These are phyloP conservation scores for Epizoanthus illoricatus DNA, from an alignment of 92 coral and sea anemone genomes.

Conservation along the genomic window DNA sequence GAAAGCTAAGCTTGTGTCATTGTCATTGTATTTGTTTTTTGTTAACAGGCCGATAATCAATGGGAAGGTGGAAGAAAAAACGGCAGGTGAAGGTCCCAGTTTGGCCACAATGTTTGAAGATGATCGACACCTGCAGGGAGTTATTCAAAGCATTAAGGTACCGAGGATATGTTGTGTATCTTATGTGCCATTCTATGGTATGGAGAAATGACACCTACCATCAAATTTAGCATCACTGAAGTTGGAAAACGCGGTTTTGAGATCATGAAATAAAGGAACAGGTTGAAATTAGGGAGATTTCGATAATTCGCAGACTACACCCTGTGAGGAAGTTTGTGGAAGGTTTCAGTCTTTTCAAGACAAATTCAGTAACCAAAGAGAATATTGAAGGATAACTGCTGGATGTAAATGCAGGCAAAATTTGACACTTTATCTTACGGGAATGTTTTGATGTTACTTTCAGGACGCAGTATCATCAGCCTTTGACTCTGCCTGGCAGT, in stretches of 20 bases:
- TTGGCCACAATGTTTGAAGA: slow-evolving; percentile 98
- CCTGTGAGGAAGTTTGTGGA: too few species aligned
- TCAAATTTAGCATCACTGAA: neutral
- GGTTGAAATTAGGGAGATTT: too few species aligned
- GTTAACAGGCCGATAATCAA: slow-evolving; percentile 86
- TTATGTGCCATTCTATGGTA: neutral
- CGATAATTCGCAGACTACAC: too few species aligned
- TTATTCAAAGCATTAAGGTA: slow-evolving; percentile 90
- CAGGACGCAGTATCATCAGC: slow-evolving; percentile 97
- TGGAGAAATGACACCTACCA: neutral
- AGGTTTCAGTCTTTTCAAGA: too few species aligned
- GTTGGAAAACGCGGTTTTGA: too few species aligned
- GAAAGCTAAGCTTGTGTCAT: neutral
- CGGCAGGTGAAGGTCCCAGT: slow-evolving; percentile 99
- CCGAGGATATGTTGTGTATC: neutral
- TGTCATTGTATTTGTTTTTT: neutral
- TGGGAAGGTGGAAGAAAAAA: slow-evolving; percentile 96
- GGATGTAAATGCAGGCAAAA: neutral
- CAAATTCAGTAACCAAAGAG: too few species aligned
- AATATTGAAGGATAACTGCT: too few species aligned
- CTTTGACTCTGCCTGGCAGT: slow-evolving; percentile 86
- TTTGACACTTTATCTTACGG: neutral
- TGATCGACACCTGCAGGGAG: slow-evolving; percentile 91
- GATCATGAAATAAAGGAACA: too few species aligned
- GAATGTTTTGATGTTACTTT: neutral